Evolutionary conservation across 2,797 vertebrate species (phyloP).

Genomic region (Poecilia velifera): DNA sequence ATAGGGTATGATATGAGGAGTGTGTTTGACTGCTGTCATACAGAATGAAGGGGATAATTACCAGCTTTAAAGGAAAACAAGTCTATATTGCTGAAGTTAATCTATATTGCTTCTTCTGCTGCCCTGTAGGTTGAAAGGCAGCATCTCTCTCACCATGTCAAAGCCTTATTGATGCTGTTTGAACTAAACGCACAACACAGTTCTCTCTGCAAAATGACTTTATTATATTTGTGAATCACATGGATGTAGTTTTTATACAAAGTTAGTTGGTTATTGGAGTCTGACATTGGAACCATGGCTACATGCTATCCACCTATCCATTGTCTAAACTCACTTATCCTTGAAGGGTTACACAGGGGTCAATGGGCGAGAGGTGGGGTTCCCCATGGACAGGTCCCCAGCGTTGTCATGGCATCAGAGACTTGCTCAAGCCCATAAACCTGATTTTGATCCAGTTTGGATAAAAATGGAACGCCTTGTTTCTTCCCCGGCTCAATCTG

Average conservation of each 20-base stretch:
- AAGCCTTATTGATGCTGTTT: background rate
- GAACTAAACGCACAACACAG: background rate
- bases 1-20: slow-evolving; percentile 8
- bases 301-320: background rate
- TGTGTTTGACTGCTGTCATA: background rate
- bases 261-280: background rate
- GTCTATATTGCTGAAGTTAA: background rate
- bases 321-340: too few species aligned
- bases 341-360: too few species aligned
- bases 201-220: background rate
- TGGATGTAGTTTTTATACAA: background rate
- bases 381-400: too few species aligned
- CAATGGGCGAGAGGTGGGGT: too few species aligned
- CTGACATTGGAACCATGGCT: background rate
- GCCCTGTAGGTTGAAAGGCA: background rate
- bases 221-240: background rate
- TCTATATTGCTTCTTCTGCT: background rate
- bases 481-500: background rate
- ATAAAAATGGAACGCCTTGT: background rate
- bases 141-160: background rate
- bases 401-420: too few species aligned
- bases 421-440: background rate
- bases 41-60: background rate
- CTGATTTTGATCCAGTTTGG: background rate
- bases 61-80: background rate